phyloP scores from a whole-genome alignment of 2,797 vertebrate species.

The Chaunax sp. region DNA sequence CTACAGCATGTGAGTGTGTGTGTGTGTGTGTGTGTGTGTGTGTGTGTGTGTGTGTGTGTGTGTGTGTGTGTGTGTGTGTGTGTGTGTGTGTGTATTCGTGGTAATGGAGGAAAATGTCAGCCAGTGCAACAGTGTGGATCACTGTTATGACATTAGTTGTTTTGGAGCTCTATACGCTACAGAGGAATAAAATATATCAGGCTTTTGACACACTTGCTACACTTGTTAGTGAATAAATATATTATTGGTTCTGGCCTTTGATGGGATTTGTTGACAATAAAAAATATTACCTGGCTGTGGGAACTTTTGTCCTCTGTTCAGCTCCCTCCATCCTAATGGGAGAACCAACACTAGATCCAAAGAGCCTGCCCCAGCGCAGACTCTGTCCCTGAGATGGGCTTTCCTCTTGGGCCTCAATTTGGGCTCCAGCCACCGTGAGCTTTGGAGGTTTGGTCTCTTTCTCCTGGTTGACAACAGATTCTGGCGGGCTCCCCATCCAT shows the following conservation, averaged over 20 bases:
- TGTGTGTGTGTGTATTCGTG: too few relatives aligned
- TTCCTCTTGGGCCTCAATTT: conserved; percentile 46
- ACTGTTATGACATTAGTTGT: too few relatives aligned
- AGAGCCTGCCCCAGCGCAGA: conserved; percentile 93
- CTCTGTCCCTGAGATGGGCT: conserved; percentile 61
- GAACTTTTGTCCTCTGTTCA: conserved; percentile 74
- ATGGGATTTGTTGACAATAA: background rate
- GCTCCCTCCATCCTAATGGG: conserved; percentile 80
- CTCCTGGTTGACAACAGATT: conserved; percentile 89
- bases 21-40: too few relatives aligned
- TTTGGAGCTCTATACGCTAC: background rate
- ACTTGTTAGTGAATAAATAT: background rate
- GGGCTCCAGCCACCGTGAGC: conserved; percentile 12
- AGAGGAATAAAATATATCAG: background rate
- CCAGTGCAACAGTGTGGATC: too few relatives aligned
- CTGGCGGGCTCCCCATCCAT: conserved; percentile 97
- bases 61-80: too few relatives aligned
- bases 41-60: too few relatives aligned
- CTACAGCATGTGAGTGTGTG: too few relatives aligned
- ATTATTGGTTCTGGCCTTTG: background rate
- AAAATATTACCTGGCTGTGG: conserved; percentile 43
- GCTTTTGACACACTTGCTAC: too few relatives aligned
- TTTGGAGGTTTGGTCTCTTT: conserved; percentile 67
- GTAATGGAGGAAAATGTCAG: too few relatives aligned
- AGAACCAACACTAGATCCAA: conserved; percentile 83